These are phyloP conservation scores for Drosophila lini DNA, from an alignment of 1,140 invertebrate species.

Conservation along the genomic window DNA sequence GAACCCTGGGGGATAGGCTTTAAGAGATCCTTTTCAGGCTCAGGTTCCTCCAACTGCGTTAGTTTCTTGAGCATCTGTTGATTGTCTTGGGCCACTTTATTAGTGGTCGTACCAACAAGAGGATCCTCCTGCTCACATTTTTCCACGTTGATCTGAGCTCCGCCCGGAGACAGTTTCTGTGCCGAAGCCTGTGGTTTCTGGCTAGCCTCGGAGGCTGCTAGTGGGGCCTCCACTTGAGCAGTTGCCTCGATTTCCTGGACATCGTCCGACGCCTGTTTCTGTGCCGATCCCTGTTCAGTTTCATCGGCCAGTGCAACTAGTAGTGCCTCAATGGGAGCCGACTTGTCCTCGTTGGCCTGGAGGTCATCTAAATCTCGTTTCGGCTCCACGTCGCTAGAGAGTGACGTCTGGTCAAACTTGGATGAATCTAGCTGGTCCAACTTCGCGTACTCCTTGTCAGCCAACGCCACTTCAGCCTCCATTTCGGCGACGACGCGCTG, in stretches of 20 bases:
- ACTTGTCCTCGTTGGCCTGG: neutral
- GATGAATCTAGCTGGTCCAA: neutral
- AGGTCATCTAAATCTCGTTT: too few relatives aligned
- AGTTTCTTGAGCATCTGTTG: neutral
- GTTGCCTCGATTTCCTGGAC: neutral
- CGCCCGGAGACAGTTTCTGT: neutral
- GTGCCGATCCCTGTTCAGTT: neutral
- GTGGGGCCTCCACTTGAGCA: neutral
- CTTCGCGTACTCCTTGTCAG: constrained; percentile 22
- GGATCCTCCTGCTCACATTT: neutral
- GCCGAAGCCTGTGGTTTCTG: neutral
- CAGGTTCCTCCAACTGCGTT: neutral
- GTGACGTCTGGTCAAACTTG: neutral
- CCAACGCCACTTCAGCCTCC: constrained; percentile 56
- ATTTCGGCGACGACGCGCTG: constrained; percentile 71
- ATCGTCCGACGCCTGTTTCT: neutral
- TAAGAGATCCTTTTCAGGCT: neutral
- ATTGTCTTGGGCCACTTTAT: neutral
- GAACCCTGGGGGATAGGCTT: neutral
- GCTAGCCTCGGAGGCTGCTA: too few relatives aligned
- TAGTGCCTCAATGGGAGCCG: too few relatives aligned
- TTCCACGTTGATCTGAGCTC: neutral
- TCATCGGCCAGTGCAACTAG: neutral
- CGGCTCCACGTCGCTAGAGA: too few relatives aligned
- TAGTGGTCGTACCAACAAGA: neutral